A percentile compares a stretch with the other conserved stretches of the same genome.
These are phyloP conservation scores for Tenthredo notha DNA, from an alignment of 2,888 invertebrate species.

Conservation along the genomic window DNA sequence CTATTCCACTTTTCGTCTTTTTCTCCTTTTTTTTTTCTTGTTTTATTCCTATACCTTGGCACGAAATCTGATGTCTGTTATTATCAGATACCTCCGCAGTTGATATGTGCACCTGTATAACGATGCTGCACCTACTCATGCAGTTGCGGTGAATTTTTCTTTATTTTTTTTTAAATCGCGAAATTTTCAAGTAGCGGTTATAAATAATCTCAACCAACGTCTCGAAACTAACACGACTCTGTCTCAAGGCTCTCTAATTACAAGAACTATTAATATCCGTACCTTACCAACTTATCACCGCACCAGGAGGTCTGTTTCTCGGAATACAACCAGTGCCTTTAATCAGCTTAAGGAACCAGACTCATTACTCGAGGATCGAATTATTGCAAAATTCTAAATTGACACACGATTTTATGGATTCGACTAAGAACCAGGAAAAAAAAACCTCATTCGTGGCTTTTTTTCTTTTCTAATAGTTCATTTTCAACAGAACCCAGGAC, in stretches of 20 bases:
- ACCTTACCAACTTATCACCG: constrained; percentile 37
- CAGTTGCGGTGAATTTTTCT: neutral
- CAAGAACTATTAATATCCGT: constrained; percentile 40
- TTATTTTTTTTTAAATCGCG: neutral
- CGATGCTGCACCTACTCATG: neutral
- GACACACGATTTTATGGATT: neutral
- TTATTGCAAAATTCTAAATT: neutral
- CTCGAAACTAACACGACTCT: constrained; percentile 12
- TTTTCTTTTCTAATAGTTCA: too few relatives aligned
- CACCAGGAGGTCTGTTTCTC: constrained; percentile 36
- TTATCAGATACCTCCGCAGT: neutral
- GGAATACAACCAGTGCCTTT: constrained; percentile 43
- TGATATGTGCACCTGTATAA: neutral
- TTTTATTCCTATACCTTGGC: neutral
- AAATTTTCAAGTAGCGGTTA: constrained; percentile 15
- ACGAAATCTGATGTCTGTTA: neutral
- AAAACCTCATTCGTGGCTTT: too few relatives aligned
- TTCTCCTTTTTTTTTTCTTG: neutral
- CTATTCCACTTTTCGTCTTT: neutral
- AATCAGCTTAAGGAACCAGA: constrained; percentile 2
- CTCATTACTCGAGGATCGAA: neutral
- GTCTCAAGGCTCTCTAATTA: constrained; percentile 43
- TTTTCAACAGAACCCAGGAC: neutral
- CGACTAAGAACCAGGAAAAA: neutral
- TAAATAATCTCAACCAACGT: neutral